These are phyloP conservation scores for Hetaerina americana DNA, from an alignment of 1,140 invertebrate species.

Conservation along the genomic window DNA sequence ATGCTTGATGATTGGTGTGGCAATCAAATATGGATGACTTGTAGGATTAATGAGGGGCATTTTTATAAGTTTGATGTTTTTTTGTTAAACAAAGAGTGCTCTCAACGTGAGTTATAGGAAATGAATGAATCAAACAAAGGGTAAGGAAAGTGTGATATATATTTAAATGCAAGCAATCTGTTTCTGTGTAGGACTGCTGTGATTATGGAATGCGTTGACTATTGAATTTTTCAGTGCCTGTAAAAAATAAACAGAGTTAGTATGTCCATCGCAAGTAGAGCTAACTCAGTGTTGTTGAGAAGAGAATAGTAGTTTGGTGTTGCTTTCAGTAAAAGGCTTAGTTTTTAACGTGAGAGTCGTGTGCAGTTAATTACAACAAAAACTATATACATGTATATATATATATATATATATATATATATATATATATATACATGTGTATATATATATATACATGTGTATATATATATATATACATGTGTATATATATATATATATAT, in stretches of 20 bases:
- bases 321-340: neutral
- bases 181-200: neutral
- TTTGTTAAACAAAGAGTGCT: neutral
- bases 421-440: no score
- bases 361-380: neutral
- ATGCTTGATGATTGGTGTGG: neutral
- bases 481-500: no score
- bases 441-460: no score
- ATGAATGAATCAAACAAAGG: neutral
- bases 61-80: neutral
- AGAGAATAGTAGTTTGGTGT: neutral
- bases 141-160: neutral
- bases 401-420: no score
- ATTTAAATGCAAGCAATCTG: neutral
- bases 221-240: neutral
- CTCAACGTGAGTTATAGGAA: neutral
- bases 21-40: no score
- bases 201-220: neutral
- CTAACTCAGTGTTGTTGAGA: neutral
- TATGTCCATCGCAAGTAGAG: neutral
- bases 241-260: neutral
- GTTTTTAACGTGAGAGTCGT: neutral
- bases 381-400: no score
- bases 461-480: no score
- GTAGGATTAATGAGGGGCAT: neutral